Base-by-base conservation (phyloP, 2,113 vertebrate species). In the Cercopithecus mona region DNA sequence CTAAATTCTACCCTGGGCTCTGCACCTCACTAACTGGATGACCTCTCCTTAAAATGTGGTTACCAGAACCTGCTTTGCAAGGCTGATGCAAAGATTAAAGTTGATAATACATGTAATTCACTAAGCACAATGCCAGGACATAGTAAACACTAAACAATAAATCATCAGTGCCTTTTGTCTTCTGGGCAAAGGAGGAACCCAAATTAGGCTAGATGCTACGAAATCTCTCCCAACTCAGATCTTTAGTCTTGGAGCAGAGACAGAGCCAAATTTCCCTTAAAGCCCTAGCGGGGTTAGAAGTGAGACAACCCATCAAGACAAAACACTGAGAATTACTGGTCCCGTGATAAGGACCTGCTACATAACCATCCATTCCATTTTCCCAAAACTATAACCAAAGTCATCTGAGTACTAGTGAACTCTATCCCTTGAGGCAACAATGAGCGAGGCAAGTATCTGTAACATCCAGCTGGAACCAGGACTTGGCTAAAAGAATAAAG, bases 61-160 rank as follows among this genome's bases (percentile, higher is more conserved):
- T 17, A 30, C 22, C 43, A 81, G 78, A 57, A 48, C 50, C 82
- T 72, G 85, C 52, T 81, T 22, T 32, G 66, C 45, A 68, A 50
- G 70, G n/a, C 27, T 43, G n/a, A n/a, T 5, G 38, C 43, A 23
- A n/a, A 93, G 61, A 27, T 30, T 35, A 8, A 43, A 66, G 52
- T 0, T 76, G 83, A 3, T 40, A 91, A 76, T 0, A 17, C 18
- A 66, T 2, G 9, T 30, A 66, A 43, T 10, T 12, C 95, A 55
- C 20, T 6, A 22, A 45, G n/a, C 18, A 78, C 50, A 23, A 16
- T 3, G 61, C 30, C 40, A 92, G 27, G 40, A 75, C 55, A 11
- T 0, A 20, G 40, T 0, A 6, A 61, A 48, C 48, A 59, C 14
- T 6, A 1, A 66, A 50, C 14, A 40, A 55, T 7, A 40, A 66